Conservation (phyloP, 2,888 invertebrate genomes). For the Patella caerulea region DNA sequence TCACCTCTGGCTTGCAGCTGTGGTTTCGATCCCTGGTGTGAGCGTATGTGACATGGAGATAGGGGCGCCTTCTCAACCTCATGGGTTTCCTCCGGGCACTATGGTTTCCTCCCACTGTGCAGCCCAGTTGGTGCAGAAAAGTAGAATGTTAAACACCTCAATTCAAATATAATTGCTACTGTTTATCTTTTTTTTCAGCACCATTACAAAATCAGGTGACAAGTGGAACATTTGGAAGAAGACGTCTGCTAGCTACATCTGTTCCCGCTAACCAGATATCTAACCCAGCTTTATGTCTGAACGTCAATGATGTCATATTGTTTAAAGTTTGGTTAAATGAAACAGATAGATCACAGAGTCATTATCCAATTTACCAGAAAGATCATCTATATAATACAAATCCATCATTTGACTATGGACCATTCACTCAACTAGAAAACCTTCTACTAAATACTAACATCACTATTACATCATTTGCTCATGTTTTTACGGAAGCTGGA, state of each 20-base stretch:
- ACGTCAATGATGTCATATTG: constrained; percentile 62
- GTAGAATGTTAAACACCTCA: too few relatives aligned
- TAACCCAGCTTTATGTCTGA: constrained; percentile 66
- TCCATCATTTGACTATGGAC: constrained; percentile 66
- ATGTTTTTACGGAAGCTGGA: constrained; percentile 65
- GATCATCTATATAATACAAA: constrained; percentile 68
- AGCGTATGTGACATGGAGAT: too few relatives aligned
- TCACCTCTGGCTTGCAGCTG: too few relatives aligned
- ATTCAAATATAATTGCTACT: too few relatives aligned
- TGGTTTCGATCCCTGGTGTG: too few relatives aligned
- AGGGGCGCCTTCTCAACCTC: too few relatives aligned
- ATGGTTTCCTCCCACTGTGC: too few relatives aligned
- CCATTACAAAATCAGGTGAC: neutral
- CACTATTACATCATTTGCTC: constrained; percentile 63
- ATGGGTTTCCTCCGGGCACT: too few relatives aligned
- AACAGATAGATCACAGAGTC: constrained; percentile 55
- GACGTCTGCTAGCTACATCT: constrained; percentile 53
- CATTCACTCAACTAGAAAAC: constrained; percentile 62
- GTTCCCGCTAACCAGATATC: constrained; percentile 56
- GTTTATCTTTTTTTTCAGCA: neutral
- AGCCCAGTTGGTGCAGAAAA: too few relatives aligned
- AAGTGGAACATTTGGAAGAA: constrained; percentile 35
- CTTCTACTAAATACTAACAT: constrained; percentile 65
- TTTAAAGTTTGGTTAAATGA: constrained; percentile 63
- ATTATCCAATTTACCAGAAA: constrained; percentile 67